These are phyloP conservation scores for Clarias batrachus DNA, from an alignment of 2,113 vertebrate species.

Conservation along the genomic window DNA sequence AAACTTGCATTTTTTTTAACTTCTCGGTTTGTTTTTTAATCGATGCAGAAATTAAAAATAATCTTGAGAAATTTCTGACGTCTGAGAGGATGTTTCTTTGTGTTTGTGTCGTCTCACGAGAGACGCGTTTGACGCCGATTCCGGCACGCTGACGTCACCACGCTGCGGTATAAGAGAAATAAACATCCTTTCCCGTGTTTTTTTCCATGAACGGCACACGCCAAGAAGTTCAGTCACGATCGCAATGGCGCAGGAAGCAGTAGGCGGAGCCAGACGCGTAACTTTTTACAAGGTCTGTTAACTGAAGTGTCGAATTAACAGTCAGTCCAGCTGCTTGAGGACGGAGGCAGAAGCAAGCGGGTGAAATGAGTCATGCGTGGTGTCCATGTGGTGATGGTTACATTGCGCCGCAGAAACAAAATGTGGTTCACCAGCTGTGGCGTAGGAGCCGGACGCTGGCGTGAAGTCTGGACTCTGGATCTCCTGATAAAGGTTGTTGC, in stretches of 20 bases:
- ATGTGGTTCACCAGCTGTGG: no score
- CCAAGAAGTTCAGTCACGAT: background rate
- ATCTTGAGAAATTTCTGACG: conserved; percentile 23
- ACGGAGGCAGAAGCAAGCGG: no score
- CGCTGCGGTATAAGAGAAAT: background rate
- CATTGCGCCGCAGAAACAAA: no score
- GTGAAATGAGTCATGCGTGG: no score
- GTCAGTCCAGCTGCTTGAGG: no score
- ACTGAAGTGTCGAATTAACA: no score
- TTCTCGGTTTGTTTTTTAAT: conserved; percentile 36
- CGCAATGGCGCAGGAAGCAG: background rate
- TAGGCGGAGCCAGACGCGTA: background rate
- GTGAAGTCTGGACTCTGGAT: no score
- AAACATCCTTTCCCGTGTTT: background rate
- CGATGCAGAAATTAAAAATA: conserved; percentile 45
- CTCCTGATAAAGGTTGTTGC: no score
- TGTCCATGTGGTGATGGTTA: no score
- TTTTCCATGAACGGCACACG: background rate
- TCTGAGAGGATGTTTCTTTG: background rate
- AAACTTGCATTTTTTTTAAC: conserved; percentile 38
- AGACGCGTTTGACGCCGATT: background rate
- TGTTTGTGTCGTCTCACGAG: background rate
- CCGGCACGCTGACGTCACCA: no score
- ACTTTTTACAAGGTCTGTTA: no score
- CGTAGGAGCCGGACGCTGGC: no score